Percentiles rank a stretch among this genome's conserved stretches.
Conservation (phyloP, 2,113 vertebrate species). For the Varanus komodoensis region DNA sequence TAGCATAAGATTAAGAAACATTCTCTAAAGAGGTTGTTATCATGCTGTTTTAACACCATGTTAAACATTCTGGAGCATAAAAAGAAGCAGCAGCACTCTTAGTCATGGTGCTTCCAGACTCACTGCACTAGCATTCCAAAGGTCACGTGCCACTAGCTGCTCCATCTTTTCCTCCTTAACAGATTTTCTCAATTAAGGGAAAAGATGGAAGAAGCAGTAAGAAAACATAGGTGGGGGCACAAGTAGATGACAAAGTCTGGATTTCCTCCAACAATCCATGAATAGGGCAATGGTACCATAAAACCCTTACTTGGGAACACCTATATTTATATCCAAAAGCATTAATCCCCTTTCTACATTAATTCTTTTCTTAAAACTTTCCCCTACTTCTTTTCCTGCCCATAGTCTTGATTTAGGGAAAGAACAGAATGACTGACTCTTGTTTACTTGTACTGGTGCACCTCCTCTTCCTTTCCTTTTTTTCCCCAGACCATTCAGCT, state of each 20-base stretch:
- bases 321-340: too few species aligned
- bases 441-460: not conserved
- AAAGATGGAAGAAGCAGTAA: too few species aligned
- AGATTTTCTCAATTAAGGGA: too few species aligned
- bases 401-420: not conserved
- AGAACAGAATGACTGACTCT: too few species aligned
- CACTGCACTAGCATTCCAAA: not conserved
- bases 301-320: not conserved
- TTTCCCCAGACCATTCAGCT: fast-evolving
- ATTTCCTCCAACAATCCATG: too few species aligned
- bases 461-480: slow-evolving; percentile 1
- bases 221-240: not conserved
- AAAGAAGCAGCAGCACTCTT: not conserved
- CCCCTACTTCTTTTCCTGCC: not conserved
- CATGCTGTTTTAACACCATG: fast-evolving
- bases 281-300: not conserved
- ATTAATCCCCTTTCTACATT: too few species aligned
- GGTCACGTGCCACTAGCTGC: not conserved
- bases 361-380: not conserved
- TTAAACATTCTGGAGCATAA: slow-evolving; percentile 16
- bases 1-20: fast-evolving
- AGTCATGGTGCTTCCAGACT: not conserved
- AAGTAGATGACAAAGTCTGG: too few species aligned
- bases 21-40: fast-evolving
- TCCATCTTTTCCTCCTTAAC: not conserved